Conservation (phyloP, 2,113 vertebrate genomes). For the Albula goreensis region DNA sequence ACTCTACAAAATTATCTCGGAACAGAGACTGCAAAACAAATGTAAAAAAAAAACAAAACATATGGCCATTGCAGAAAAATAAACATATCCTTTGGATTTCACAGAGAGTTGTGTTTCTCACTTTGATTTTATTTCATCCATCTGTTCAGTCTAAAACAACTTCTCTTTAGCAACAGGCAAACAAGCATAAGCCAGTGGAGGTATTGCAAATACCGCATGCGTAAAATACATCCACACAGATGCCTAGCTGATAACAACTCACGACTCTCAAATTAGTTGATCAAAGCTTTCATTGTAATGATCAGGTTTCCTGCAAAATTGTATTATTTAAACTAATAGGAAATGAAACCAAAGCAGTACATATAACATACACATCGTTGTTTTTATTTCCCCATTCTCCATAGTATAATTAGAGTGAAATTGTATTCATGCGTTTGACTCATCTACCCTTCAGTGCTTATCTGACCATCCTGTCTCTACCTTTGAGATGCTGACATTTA, state of each 20-base stretch:
- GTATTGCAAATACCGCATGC: background rate
- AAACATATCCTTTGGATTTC: background rate
- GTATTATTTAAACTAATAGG: background rate
- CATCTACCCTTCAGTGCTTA: background rate
- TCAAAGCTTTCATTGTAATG: background rate
- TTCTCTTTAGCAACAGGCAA: slow-evolving; percentile 5
- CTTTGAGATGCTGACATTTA: background rate
- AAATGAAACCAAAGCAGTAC: background rate
- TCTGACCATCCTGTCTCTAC: background rate
- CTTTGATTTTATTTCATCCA: background rate
- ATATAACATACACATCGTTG: background rate
- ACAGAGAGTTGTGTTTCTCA: background rate
- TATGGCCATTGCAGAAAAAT: background rate
- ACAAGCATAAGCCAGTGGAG: background rate
- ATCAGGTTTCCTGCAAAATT: background rate
- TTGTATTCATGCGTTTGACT: background rate
- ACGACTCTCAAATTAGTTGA: background rate
- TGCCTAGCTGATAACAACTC: background rate
- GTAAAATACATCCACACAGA: slow-evolving; percentile 2
- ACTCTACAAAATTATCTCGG: background rate
- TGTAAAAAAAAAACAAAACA: background rate
- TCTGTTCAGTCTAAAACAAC: background rate
- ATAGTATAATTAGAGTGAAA: background rate
- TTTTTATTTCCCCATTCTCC: background rate
- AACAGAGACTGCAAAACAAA: background rate